A percentile compares a stretch with the other conserved stretches of the same genome.
These are phyloP conservation scores for Coboldia fuscipes DNA, from an alignment of 1,140 invertebrate species.

Conservation along the genomic window DNA sequence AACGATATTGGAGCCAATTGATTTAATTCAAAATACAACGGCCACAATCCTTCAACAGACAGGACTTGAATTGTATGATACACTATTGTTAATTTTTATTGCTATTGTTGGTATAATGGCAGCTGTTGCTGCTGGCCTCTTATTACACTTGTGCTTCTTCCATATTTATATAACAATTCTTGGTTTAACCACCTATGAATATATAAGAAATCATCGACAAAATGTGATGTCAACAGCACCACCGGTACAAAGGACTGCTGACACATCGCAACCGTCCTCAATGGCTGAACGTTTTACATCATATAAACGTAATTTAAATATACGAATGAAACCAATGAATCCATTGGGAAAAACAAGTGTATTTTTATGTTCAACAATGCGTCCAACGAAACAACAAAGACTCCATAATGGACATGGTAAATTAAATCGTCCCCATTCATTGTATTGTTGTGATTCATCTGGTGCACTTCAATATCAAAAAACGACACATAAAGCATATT, in stretches of 20 bases:
- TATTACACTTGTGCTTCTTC: conserved; percentile 75
- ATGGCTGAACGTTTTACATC: background rate
- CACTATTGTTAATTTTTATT: conserved; percentile 38
- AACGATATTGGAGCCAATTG: background rate
- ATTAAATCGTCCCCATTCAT: conserved; percentile 2
- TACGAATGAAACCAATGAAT: conserved; percentile 1
- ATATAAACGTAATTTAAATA: background rate
- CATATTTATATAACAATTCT: conserved; percentile 69
- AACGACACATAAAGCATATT: conserved; percentile 11
- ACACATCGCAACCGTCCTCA: conserved; percentile 4
- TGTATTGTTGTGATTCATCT: conserved; percentile 18
- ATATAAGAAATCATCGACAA: conserved; percentile 40
- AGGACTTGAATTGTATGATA: conserved; percentile 23
- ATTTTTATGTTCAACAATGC: conserved; percentile 14
- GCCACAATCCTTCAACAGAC: background rate
- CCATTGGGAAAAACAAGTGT: too few relatives aligned
- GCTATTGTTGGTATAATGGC: conserved; percentile 42
- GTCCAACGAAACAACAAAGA: conserved; percentile 10
- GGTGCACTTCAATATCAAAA: conserved; percentile 16
- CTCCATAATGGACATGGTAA: background rate
- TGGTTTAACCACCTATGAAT: conserved; percentile 79
- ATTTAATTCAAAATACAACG: background rate
- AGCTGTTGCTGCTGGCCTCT: conserved; percentile 48
- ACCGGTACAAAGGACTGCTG: background rate
- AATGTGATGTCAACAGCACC: conserved; percentile 4